Conservation (phyloP, 2,888 invertebrate genomes). For the Protonemura montana region DNA sequence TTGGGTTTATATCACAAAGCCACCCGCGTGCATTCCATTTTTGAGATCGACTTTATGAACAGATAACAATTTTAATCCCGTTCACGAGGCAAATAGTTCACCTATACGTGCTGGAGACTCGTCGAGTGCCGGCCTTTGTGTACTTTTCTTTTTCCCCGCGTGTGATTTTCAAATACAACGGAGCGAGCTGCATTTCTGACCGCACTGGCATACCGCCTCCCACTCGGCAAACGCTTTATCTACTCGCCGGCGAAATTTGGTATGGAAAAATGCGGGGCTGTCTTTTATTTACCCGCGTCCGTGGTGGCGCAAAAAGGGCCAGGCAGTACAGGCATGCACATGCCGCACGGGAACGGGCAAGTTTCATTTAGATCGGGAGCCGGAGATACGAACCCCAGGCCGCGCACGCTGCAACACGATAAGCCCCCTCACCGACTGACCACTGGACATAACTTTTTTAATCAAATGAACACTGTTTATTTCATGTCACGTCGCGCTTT, state of each 20-base stretch:
- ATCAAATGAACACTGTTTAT: constrained; percentile 41
- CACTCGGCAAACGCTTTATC: neutral
- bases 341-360: neutral
- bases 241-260: neutral
- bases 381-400: neutral
- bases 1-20: no score
- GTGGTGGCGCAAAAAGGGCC: constrained; percentile 13
- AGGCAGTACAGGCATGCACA: neutral
- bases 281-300: constrained; percentile 20
- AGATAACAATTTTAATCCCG: neutral
- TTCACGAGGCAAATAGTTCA: neutral
- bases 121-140: neutral
- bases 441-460: constrained; percentile 38
- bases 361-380: constrained; percentile 32
- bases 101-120: neutral
- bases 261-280: neutral
- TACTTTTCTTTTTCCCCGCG: neutral
- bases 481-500: constrained; percentile 33
- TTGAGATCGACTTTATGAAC: neutral
- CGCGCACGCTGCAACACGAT: neutral
- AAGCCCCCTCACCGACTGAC: constrained; percentile 7
- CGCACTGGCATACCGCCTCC: neutral
- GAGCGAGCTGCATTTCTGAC: neutral
- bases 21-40: neutral
- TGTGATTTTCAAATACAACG: neutral